Percentiles rank a stretch among this genome's conserved stretches.
phyloP scores from a whole-genome alignment of 2,113 vertebrate species.

The Rhinoderma darwinii region DNA sequence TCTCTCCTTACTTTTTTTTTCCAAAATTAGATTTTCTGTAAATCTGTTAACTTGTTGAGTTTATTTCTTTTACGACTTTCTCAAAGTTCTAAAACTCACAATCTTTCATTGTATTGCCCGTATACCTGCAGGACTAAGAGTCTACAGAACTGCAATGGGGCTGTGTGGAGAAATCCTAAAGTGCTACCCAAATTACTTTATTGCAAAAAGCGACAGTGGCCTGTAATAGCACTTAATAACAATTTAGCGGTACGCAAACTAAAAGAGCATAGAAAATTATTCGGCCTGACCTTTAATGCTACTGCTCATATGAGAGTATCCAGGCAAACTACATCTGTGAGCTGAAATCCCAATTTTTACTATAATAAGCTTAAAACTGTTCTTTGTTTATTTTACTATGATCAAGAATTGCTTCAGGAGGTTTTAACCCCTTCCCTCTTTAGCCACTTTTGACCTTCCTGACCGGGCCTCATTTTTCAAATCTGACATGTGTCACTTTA shows the following conservation, averaged over 20 bases:
- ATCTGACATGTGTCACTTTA: no score
- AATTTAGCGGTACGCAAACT: background rate
- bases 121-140: background rate
- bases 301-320: background rate
- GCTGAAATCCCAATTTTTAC: slow-evolving; percentile 18
- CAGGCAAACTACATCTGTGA: slow-evolving; percentile 9
- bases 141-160: background rate
- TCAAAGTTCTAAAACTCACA: background rate
- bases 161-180: background rate
- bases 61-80: background rate
- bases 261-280: background rate
- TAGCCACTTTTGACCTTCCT: no score
- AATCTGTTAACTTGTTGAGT: background rate
- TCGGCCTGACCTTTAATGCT: slow-evolving; percentile 23
- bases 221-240: slow-evolving; percentile 9
- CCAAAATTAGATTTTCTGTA: background rate
- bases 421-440: no score
- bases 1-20: background rate
- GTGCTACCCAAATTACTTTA: slow-evolving; percentile 1
- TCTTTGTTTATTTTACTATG: slow-evolving; percentile 16
- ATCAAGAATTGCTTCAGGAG: background rate
- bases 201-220: background rate
- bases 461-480: no score
- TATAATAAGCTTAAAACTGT: background rate
- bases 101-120: background rate